phyloP scores from a whole-genome alignment of 2,797 vertebrate species.

The Emydoidea blandingii region DNA sequence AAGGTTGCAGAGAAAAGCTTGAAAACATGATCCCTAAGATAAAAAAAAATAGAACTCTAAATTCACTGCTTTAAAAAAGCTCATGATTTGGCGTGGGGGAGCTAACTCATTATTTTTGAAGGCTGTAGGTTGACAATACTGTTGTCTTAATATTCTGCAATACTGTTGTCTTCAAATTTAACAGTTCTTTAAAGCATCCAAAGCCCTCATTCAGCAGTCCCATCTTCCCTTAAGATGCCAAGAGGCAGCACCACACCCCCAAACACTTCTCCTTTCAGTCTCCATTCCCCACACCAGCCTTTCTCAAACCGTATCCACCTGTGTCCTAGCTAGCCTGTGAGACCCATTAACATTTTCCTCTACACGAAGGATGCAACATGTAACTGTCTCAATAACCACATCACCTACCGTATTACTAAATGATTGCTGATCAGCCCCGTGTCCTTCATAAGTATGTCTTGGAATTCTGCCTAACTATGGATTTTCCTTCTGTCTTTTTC shows the following conservation, averaged over 20 bases:
- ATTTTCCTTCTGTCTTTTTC: constrained; percentile 3
- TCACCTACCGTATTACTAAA: background rate
- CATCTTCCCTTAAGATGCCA: no score
- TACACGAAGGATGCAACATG: no score
- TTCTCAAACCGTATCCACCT: background rate
- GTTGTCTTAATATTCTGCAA: background rate
- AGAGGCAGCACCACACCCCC: no score
- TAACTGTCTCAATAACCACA: constrained; percentile 1
- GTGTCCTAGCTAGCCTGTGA: background rate
- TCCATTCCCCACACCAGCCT: no score
- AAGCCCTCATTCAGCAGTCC: no score
- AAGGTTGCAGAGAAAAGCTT: background rate
- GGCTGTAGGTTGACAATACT: background rate
- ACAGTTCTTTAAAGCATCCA: no score
- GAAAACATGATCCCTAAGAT: background rate
- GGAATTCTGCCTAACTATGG: background rate
- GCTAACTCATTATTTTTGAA: background rate
- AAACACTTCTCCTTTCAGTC: no score
- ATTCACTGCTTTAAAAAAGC: background rate
- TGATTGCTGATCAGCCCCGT: background rate
- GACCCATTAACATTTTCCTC: no score
- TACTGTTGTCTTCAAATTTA: no score
- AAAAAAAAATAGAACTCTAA: background rate
- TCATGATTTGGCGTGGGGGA: background rate
- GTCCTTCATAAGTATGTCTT: background rate